Evolutionary conservation across 2,797 vertebrate species (phyloP), one percentile per base, ranked within the genome.

Genomic region (Lacerta viridis): DNA sequence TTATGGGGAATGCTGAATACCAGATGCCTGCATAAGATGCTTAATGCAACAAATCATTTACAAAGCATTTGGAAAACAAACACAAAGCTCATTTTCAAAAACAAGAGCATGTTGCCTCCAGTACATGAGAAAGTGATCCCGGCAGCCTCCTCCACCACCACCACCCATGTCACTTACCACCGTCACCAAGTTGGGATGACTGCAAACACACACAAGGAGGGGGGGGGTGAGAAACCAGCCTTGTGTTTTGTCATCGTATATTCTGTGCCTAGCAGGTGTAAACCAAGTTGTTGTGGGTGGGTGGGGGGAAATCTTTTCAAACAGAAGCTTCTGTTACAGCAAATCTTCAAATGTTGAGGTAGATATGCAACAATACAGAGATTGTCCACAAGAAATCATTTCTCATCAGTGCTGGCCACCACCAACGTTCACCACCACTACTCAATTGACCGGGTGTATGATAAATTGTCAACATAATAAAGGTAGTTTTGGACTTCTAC

Each of bases 1-100:
- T 78, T 87, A 76, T 75, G 75, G n/a, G 7, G 33, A 66, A 76
- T 66, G 64, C 82, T 77, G 78, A 72, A 84, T 69, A 84, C 80
- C 89, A 87, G 85, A 90, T 90, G 81, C 68, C 17, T 64, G 17
- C 61, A 23, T 18, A 7, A 64, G 61, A 64, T 64, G 61, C 61
- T 64, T 50, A 80, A 55, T 66, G 59, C 61, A 86, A 69, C 71
- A 66, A 75, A 84, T 80, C 55, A 74, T 74, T 84, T 87, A 55
- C 25, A 76, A 90, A 84, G 41, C 25, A 87, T 80, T 64, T 75
- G 59, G 43, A 43, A 64, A 46, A 46, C 71, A 76, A 88, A 50
- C 43, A 77, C 23, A 9, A 80, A 71, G 29, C 7, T 29, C 33
- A 10, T 61, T 84, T 39, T 81, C 27, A 50, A 85, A 23, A 50